Percentiles rank a stretch among this genome's conserved stretches.
phyloP scores from a whole-genome alignment of 2,888 invertebrate genomes.

The Brachypalpus laphriformis region DNA sequence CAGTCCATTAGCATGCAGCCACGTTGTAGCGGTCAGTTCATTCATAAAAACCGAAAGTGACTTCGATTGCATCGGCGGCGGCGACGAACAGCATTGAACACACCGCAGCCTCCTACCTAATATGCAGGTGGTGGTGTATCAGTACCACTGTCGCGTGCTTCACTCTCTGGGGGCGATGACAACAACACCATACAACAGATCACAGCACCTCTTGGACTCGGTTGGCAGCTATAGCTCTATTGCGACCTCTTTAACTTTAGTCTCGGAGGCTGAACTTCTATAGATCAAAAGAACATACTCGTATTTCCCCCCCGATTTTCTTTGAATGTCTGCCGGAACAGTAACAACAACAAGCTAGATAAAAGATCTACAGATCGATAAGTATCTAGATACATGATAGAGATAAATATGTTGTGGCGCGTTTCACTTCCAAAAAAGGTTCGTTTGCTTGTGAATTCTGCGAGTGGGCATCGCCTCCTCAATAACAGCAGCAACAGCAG shows the following conservation, averaged over 20 bases:
- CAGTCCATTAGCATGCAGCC: constrained; percentile 62
- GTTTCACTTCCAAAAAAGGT: constrained; percentile 62
- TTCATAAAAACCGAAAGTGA: constrained; percentile 70
- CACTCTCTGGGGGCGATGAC: constrained; percentile 53
- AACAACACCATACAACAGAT: background rate
- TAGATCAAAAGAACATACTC: constrained; percentile 45
- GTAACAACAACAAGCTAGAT: constrained; percentile 44
- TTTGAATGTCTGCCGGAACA: constrained; percentile 45
- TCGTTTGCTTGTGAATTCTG: constrained; percentile 32
- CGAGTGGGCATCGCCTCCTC: constrained; percentile 61
- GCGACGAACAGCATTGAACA: background rate
- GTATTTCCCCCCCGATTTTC: background rate
- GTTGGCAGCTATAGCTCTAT: background rate
- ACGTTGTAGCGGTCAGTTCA: constrained; percentile 54
- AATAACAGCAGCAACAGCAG: too few relatives aligned
- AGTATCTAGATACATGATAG: constrained; percentile 63
- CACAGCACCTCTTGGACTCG: too few relatives aligned
- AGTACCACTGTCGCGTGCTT: constrained; percentile 56
- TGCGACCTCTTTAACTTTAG: constrained; percentile 34
- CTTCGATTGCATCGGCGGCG: background rate
- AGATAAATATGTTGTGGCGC: constrained; percentile 57
- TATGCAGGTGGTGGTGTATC: constrained; percentile 41
- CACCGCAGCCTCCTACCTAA: constrained; percentile 11
- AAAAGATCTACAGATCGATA: constrained; percentile 67
- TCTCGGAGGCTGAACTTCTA: constrained; percentile 11